These are phyloP conservation scores for Thymallus thymallus DNA, from an alignment of 2,113 vertebrate species.

Conservation along the genomic window DNA sequence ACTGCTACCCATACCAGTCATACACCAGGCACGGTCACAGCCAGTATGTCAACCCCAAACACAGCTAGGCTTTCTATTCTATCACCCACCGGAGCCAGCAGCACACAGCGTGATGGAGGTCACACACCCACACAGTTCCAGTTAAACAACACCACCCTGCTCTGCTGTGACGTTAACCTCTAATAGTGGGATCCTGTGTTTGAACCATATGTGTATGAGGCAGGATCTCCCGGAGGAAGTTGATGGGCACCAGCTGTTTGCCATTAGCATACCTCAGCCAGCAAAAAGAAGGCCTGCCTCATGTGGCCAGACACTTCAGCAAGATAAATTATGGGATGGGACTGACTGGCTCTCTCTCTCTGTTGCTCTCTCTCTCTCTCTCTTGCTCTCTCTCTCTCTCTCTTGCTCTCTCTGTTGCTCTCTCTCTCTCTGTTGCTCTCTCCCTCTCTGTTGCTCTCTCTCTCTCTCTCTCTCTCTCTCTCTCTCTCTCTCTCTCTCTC, in stretches of 20 bases:
- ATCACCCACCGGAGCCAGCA: conserved; percentile 26
- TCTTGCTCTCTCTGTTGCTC: no score
- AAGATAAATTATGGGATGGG: conserved; percentile 63
- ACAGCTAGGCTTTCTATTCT: conserved; percentile 53
- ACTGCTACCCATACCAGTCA: conserved; percentile 34
- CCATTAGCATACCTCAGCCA: conserved; percentile 71
- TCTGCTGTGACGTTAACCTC: conserved; percentile 46
- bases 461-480: no score
- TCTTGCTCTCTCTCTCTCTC: no score
- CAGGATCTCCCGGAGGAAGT: conserved; percentile 40
- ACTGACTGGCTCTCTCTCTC: no score
- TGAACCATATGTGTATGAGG: conserved; percentile 47
- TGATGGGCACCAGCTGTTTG: conserved; percentile 69
- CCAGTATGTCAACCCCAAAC: conserved; percentile 32
- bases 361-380: no score
- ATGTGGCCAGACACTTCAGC: conserved; percentile 62
- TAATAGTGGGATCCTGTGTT: conserved; percentile 22
- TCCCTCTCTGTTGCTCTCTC: no score
- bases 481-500: no score
- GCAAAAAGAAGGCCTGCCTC: conserved; percentile 55
- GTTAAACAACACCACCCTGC: conserved; percentile 54
- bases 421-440: no score
- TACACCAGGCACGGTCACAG: conserved; percentile 33
- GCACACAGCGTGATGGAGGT: conserved; percentile 6
- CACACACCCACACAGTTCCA: conserved; percentile 12